These are phyloP conservation scores for Martes flavigula DNA, from an alignment of 2,797 vertebrate genomes.

Conservation along the genomic window DNA sequence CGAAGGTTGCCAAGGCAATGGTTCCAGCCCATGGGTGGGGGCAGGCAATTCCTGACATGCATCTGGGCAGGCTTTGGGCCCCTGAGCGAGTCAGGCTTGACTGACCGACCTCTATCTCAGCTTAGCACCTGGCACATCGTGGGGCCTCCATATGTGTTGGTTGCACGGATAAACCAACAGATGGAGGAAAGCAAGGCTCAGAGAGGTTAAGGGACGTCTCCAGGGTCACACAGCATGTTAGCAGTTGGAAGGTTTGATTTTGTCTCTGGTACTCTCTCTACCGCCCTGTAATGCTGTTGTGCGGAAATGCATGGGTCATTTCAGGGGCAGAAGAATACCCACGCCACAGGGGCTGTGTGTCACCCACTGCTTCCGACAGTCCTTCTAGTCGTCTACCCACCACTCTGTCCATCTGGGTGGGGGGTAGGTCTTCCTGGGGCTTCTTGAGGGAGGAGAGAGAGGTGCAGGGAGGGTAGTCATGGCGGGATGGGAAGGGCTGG, in stretches of 20 bases:
- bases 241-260: not conserved
- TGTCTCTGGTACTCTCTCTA: not conserved
- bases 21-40: not conserved
- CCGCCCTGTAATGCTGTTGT: not conserved
- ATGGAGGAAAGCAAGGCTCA: not conserved
- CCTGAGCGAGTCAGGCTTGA: not conserved
- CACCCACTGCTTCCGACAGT: fast-evolving
- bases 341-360: fast-evolving
- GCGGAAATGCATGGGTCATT: too few species aligned
- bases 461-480: not conserved
- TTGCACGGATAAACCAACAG: not conserved
- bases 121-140: not conserved
- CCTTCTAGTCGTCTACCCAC: not conserved
- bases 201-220: not conserved
- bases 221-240: not conserved
- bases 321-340: not conserved
- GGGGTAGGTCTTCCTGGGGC: not conserved
- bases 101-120: not conserved
- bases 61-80: not conserved
- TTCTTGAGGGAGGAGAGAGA: not conserved
- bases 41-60: not conserved
- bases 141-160: not conserved
- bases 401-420: not conserved
- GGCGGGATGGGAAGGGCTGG: not conserved
- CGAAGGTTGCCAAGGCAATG: not conserved